These are phyloP conservation scores for Borostomias antarcticus DNA, from an alignment of 2,797 vertebrate species.

Conservation along the genomic window DNA sequence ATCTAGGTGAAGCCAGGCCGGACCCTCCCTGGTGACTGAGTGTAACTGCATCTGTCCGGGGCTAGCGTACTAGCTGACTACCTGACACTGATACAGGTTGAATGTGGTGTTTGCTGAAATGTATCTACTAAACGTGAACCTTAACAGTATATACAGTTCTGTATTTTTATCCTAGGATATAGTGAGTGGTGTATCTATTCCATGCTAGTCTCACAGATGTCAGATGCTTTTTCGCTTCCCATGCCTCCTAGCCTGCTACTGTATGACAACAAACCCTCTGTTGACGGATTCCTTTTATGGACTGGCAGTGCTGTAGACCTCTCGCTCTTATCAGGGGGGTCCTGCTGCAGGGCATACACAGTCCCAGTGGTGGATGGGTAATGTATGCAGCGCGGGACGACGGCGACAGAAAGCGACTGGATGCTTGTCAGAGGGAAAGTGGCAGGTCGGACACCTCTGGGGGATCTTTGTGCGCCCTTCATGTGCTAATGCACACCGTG, in stretches of 20 bases:
- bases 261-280: no score
- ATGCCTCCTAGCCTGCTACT: no score
- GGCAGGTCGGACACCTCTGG: constrained; percentile 10
- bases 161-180: no score
- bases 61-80: constrained; percentile 28
- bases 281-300: no score
- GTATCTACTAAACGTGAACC: no score
- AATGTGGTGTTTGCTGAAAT: no score
- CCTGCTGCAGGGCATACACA: constrained; percentile 43
- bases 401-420: constrained; percentile 54
- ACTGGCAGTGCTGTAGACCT: constrained; percentile 31
- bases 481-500: constrained; percentile 45
- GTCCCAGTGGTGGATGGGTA: constrained; percentile 50
- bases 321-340: constrained; percentile 45
- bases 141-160: no score
- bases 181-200: no score
- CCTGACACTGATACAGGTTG: constrained; percentile 32
- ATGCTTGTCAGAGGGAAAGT: constrained; percentile 36
- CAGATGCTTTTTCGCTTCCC: no score
- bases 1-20: no score
- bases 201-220: constrained; percentile 14
- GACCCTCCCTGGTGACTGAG: no score
- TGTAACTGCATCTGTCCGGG: no score
- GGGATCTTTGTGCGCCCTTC: constrained; percentile 42
- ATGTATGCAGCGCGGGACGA: constrained; percentile 42